Evolutionary conservation across 2,797 vertebrate species (phyloP).

Genomic region (Heliangelus exortis): DNA sequence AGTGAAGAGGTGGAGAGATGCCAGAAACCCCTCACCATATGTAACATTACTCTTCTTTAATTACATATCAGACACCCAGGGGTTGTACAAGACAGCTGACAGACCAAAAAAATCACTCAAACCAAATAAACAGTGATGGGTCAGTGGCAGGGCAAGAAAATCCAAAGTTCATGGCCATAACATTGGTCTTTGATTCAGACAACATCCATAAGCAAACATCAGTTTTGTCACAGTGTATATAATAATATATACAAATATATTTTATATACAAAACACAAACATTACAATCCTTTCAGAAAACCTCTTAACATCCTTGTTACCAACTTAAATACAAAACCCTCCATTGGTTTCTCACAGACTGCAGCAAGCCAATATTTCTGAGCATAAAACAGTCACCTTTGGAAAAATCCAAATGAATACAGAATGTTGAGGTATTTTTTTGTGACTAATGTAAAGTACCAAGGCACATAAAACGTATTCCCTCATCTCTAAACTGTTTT

Average conservation of each 20-base stretch:
- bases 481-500: background rate
- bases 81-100: background rate
- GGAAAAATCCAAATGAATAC: background rate
- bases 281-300: background rate
- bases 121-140: background rate
- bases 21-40: background rate
- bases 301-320: accelerated
- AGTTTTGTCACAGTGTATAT: background rate
- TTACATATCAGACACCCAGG: background rate
- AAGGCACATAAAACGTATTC: background rate
- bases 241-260: background rate
- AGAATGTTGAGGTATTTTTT: background rate
- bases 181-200: background rate
- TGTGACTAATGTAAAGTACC: background rate
- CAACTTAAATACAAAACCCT: background rate
- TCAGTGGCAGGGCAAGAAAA: background rate
- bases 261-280: background rate
- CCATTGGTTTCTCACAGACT: background rate
- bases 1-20: background rate
- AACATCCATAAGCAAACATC: background rate
- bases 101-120: background rate
- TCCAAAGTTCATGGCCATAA: background rate
- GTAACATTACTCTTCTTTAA: background rate
- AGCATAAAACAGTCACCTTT: background rate
- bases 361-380: background rate